Evolutionary conservation across 2,113 vertebrate genomes (phyloP).

Genomic region (Pao palembangensis): DNA sequence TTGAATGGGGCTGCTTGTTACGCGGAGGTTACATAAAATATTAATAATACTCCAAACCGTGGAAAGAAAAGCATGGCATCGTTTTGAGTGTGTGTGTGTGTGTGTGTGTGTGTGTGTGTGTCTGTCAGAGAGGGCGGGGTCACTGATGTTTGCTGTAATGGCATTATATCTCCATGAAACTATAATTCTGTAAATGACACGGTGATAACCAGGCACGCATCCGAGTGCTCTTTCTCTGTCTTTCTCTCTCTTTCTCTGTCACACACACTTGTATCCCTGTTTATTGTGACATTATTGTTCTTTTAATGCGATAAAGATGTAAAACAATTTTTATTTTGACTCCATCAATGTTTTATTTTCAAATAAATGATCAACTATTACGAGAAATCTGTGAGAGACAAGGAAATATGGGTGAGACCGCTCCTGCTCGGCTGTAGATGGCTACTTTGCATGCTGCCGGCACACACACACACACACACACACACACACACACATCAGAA

Average conservation of each 20-base stretch:
- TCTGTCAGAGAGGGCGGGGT: too few species aligned
- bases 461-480: neutral
- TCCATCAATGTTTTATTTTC: neutral
- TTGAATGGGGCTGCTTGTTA: conserved; percentile 28
- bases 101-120: neutral
- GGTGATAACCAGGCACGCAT: conserved; percentile 1
- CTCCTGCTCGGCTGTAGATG: too few species aligned
- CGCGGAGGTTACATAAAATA: conserved; percentile 28
- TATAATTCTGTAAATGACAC: conserved; percentile 26
- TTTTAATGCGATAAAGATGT: conserved; percentile 5
- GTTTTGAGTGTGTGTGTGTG: conserved; percentile 5
- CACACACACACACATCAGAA: conserved; percentile 3
- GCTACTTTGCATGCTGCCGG: neutral
- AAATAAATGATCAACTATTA: too few species aligned
- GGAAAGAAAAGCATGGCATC: conserved; percentile 15
- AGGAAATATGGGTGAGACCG: too few species aligned
- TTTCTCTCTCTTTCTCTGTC: conserved; percentile 5
- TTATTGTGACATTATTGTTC: conserved; percentile 8
- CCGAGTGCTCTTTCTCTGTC: neutral
- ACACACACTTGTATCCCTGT: too few species aligned
- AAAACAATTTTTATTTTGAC: neutral
- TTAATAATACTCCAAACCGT: conserved; percentile 11
- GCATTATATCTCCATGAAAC: conserved; percentile 19
- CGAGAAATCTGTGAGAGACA: too few species aligned
- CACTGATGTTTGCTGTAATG: conserved; percentile 3